These are phyloP conservation scores for Tuberolachnus salignus DNA, from an alignment of 2,888 invertebrate species.

Conservation along the genomic window DNA sequence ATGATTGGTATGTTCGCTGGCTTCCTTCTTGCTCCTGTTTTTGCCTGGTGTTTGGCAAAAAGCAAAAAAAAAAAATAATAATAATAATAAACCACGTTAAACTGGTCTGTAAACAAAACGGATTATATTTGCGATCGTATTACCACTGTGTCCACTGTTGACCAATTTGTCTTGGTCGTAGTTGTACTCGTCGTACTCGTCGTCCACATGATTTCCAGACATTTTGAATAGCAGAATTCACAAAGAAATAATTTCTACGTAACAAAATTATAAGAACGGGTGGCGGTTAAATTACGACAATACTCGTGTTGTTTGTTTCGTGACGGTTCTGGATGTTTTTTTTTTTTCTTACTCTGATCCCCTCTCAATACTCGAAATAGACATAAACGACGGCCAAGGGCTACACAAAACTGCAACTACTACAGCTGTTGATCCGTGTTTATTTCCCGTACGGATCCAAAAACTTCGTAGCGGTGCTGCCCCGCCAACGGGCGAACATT, in stretches of 20 bases:
- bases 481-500: not conserved
- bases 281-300: not conserved
- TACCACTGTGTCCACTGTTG: slow-evolving; percentile 67
- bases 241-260: too few relatives aligned
- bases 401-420: not conserved
- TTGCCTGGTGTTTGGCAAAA: slow-evolving; percentile 64
- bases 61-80: too few relatives aligned
- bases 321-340: not conserved
- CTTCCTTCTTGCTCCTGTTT: slow-evolving; percentile 88
- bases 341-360: slow-evolving; percentile 18
- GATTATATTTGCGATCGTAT: too few relatives aligned
- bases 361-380: not conserved
- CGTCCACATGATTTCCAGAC: slow-evolving; percentile 77
- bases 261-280: not conserved
- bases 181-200: slow-evolving; percentile 94
- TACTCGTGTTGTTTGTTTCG: not conserved
- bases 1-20: slow-evolving; percentile 86
- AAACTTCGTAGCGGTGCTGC: not conserved
- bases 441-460: not conserved
- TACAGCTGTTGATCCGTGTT: not conserved
- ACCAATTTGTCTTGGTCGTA: slow-evolving; percentile 91
- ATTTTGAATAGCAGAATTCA: slow-evolving; percentile 63
- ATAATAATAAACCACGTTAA: slow-evolving; percentile 13
- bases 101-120: not conserved
- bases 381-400: not conserved